These are phyloP conservation scores for Gopherus evgoodei DNA, from an alignment of 2,113 vertebrate species.

Conservation along the genomic window DNA sequence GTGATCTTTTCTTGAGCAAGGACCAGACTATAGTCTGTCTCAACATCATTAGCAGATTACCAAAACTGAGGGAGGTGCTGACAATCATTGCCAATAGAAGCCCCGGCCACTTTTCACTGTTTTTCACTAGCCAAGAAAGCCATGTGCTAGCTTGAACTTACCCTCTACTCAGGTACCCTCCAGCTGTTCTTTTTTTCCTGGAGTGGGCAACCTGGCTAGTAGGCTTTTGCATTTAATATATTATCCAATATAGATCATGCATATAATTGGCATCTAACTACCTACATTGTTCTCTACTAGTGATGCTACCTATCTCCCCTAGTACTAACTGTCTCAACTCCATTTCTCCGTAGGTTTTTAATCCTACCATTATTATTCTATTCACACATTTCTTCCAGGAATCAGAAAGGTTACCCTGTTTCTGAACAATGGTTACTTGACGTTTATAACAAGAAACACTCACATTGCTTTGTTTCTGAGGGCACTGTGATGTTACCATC, in stretches of 20 bases:
- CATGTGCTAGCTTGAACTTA: constrained; percentile 25
- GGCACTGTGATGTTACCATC: background rate
- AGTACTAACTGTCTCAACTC: background rate
- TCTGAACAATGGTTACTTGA: constrained; percentile 14
- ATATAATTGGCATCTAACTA: background rate
- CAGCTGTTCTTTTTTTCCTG: background rate
- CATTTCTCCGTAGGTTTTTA: background rate
- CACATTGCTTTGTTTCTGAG: background rate
- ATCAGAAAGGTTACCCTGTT: constrained; percentile 8
- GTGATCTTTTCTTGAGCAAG: constrained; percentile 50
- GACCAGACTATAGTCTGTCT: constrained; percentile 46
- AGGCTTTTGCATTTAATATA: background rate
- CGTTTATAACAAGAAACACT: background rate
- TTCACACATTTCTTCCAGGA: background rate
- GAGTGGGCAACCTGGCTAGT: background rate
- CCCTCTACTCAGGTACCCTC: background rate
- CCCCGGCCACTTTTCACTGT: constrained; percentile 41
- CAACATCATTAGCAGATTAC: constrained; percentile 45
- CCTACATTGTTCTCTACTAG: too few species aligned
- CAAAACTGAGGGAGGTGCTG: constrained; percentile 57
- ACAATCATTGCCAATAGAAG: constrained; percentile 63
- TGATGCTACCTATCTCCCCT: background rate
- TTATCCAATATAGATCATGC: background rate
- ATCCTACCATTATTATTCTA: background rate
- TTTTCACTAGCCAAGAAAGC: constrained; percentile 35